Evolutionary conservation across 2,797 vertebrate genomes (phyloP).

Genomic region (Tamandua tetradactyla): DNA sequence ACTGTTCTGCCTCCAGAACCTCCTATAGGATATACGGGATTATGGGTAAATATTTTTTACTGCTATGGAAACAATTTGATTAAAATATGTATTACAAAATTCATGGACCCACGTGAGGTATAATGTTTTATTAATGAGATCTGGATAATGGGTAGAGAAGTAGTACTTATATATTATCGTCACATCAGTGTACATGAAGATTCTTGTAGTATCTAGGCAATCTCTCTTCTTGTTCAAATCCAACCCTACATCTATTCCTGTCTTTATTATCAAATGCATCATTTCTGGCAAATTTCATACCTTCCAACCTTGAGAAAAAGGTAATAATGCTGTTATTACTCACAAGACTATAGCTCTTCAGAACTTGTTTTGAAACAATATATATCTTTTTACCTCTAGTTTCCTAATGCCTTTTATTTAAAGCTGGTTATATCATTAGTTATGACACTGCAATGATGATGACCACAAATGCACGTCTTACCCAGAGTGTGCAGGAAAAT

Average conservation of each 20-base stretch:
- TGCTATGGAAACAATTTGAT: neutral
- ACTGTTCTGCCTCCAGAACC: neutral
- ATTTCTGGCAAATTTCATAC: slow-evolving; percentile 22
- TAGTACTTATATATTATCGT: neutral
- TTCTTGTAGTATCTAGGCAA: neutral
- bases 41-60: neutral
- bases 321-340: neutral
- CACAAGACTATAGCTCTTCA: neutral
- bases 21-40: neutral
- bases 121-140: slow-evolving; percentile 10
- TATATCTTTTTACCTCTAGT: neutral
- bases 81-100: neutral
- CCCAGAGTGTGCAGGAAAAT: neutral
- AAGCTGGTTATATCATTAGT: neutral
- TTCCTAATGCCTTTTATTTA: neutral
- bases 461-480: neutral
- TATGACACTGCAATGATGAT: neutral
- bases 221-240: neutral
- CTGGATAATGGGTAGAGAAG: neutral
- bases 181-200: neutral
- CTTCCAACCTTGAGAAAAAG: neutral
- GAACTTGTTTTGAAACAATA: neutral
- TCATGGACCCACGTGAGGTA: neutral
- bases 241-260: neutral
- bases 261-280: neutral